These are phyloP conservation scores for Orthosia gracilis DNA, from an alignment of 2,888 invertebrate genomes.

Conservation along the genomic window DNA sequence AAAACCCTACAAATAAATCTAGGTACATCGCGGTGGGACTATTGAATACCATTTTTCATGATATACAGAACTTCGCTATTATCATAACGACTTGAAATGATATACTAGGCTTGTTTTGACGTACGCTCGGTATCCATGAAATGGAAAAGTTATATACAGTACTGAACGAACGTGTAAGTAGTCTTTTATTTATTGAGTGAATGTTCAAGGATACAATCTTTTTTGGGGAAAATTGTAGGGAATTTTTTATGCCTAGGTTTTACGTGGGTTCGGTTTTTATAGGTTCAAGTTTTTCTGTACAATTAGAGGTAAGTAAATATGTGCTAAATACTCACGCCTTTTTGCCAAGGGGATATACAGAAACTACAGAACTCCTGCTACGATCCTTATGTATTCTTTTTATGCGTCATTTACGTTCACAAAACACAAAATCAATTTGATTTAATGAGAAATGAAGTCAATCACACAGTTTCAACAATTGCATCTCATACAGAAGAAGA, in stretches of 20 bases:
- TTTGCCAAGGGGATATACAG: neutral
- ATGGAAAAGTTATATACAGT: slow-evolving; percentile 61
- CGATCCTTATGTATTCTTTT: too few relatives aligned
- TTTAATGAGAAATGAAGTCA: too few relatives aligned
- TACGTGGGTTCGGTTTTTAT: neutral
- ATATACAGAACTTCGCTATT: slow-evolving; percentile 73
- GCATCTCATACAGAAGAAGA: too few relatives aligned
- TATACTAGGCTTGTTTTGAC: slow-evolving; percentile 72
- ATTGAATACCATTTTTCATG: slow-evolving; percentile 76
- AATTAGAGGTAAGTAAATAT: neutral
- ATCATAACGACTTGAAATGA: slow-evolving; percentile 75
- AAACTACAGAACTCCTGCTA: too few relatives aligned
- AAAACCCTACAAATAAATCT: slow-evolving; percentile 60
- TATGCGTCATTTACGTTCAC: too few relatives aligned
- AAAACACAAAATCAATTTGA: too few relatives aligned
- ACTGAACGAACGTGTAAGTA: slow-evolving; percentile 46
- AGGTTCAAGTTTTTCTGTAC: neutral
- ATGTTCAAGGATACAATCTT: slow-evolving; percentile 41
- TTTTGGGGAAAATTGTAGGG: slow-evolving; percentile 6
- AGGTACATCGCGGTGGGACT: slow-evolving; percentile 63
- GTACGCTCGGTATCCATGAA: slow-evolving; percentile 55
- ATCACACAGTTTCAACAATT: too few relatives aligned
- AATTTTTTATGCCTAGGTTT: slow-evolving; percentile 20
- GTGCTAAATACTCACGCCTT: neutral
- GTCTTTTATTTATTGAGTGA: slow-evolving; percentile 49